Conservation (phyloP, 2,797 vertebrate genomes). For the Agapornis canus region DNA sequence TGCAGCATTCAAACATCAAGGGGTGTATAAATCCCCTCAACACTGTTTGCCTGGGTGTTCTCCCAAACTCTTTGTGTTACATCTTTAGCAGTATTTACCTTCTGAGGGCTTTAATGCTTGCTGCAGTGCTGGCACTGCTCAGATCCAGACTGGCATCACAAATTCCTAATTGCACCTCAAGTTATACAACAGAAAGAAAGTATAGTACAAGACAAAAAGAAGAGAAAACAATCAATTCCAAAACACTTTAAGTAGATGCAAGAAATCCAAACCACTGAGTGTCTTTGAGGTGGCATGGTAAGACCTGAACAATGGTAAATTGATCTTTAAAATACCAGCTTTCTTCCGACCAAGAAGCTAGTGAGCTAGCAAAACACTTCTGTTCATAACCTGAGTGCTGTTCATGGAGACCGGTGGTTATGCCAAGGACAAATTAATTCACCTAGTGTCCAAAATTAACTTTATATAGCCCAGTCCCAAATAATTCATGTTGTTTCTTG, state of each 20-base stretch:
- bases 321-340: background rate
- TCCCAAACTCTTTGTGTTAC: background rate
- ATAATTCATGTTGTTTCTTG: background rate
- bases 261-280: background rate
- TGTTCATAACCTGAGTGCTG: background rate
- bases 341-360: background rate
- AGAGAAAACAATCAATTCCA: background rate
- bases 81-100: slow-evolving; percentile 18
- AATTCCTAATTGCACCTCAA: slow-evolving; percentile 45
- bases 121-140: slow-evolving; percentile 46
- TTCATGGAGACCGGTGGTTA: background rate
- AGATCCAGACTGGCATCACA: slow-evolving; percentile 34
- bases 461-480: background rate
- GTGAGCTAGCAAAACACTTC: background rate
- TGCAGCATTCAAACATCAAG: background rate
- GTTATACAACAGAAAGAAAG: background rate
- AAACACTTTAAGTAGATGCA: slow-evolving; percentile 21
- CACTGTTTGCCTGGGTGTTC: background rate
- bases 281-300: background rate
- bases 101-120: background rate
- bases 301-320: background rate
- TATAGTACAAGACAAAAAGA: background rate
- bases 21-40: background rate
- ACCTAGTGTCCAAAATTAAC: background rate
- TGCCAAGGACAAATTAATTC: background rate